These are phyloP conservation scores for Fukomys damarensis DNA, from an alignment of 2,113 vertebrate species.

Conservation along the genomic window DNA sequence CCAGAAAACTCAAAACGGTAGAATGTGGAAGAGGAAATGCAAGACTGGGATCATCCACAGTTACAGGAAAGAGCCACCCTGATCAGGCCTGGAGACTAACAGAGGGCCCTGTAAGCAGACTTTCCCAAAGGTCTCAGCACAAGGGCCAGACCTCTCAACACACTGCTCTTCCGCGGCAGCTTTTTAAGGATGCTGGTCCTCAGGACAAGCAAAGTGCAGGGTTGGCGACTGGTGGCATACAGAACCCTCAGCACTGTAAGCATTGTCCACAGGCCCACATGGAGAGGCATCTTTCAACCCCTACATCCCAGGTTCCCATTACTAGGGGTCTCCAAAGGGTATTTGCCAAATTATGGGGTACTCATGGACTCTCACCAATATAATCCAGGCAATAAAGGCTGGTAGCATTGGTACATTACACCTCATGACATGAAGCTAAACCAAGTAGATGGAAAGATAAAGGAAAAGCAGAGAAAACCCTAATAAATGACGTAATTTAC, in stretches of 20 bases:
- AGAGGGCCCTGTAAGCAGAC: background rate
- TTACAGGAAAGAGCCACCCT: background rate
- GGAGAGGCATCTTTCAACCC: background rate
- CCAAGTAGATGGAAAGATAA: background rate
- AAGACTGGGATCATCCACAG: background rate
- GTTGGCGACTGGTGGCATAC: background rate
- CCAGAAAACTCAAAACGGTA: conserved; percentile 47
- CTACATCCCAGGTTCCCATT: background rate
- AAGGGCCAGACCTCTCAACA: background rate
- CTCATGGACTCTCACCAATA: background rate
- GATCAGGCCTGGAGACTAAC: background rate
- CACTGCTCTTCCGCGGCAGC: background rate
- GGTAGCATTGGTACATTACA: background rate
- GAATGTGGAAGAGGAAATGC: background rate
- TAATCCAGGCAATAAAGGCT: conserved; percentile 29
- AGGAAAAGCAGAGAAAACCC: conserved; percentile 14
- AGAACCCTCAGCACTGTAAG: background rate
- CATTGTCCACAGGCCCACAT: background rate
- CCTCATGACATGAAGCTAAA: background rate
- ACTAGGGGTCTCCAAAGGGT: conserved; percentile 45
- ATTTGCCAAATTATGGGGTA: conserved; percentile 40
- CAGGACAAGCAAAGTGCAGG: background rate
- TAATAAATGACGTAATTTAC: conserved; percentile 74
- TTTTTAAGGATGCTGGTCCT: background rate
- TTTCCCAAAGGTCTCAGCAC: background rate